Percentiles rank a stretch among this genome's conserved stretches.
These are phyloP conservation scores for Nycteola revayana DNA, from an alignment of 2,888 invertebrate species.

Conservation along the genomic window DNA sequence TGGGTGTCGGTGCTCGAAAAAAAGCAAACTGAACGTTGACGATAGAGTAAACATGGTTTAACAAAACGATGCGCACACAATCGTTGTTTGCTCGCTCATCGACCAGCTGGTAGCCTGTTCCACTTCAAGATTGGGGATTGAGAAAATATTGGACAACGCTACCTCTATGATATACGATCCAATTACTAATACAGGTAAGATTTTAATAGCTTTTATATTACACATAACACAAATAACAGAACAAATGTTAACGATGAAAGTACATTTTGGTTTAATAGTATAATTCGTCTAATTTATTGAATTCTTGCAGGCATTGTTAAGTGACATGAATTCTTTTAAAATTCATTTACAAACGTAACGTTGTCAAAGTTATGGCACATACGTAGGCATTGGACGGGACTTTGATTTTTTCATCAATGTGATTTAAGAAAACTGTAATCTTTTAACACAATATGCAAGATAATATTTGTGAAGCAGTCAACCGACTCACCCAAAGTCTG, in stretches of 20 bases:
- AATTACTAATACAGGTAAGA: constrained; percentile 2
- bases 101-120: constrained; percentile 28
- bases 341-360: too few species aligned
- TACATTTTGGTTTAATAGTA: too few species aligned
- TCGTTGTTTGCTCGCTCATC: constrained; percentile 28
- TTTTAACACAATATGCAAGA: too few species aligned
- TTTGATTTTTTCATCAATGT: too few species aligned
- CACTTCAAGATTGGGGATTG: constrained; percentile 23
- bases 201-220: background rate
- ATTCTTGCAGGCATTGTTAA: too few species aligned
- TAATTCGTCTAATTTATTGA: too few species aligned
- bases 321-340: too few species aligned
- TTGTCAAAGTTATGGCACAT: too few species aligned
- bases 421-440: too few species aligned
- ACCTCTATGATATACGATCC: constrained; percentile 10
- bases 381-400: too few species aligned
- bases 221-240: background rate
- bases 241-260: background rate
- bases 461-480: too few species aligned
- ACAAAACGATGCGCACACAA: constrained; percentile 31
- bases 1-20: constrained; percentile 38
- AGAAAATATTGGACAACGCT: constrained; percentile 30
- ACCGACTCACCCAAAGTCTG: too few species aligned
- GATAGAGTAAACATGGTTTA: constrained; percentile 41
- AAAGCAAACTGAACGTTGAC: constrained; percentile 41